These are phyloP conservation scores for Heteractis magnifica DNA, from an alignment of 92 coral and sea anemone species.

Conservation along the genomic window DNA sequence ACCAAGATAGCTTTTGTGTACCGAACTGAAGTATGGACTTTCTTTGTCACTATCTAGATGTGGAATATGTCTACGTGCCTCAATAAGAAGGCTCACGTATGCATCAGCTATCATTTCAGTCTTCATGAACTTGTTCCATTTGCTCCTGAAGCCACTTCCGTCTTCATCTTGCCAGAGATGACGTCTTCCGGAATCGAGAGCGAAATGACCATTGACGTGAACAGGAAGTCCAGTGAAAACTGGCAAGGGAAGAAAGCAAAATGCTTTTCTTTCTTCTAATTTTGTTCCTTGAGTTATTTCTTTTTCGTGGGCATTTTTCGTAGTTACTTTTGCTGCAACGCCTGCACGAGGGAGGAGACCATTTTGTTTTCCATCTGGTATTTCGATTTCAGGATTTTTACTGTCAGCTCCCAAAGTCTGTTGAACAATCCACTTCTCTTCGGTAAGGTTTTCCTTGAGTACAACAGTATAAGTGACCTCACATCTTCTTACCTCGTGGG, in stretches of 20 bases:
- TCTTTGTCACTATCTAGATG: not conserved
- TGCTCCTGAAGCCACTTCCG: conserved; percentile 49
- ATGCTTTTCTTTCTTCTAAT: conserved; percentile 37
- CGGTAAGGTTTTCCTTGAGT: conserved; percentile 36
- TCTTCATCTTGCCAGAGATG: conserved; percentile 73
- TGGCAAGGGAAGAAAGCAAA: conserved; percentile 86
- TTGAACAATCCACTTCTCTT: conserved; percentile 72
- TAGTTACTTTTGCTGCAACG: conserved; percentile 67
- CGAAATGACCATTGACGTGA: conserved; percentile 89
- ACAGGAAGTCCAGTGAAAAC: conserved; percentile 68
- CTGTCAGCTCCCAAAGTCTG: conserved; percentile 52
- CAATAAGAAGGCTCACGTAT: conserved; percentile 50
- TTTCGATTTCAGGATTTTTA: not conserved
- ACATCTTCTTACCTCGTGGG: conserved; percentile 46
- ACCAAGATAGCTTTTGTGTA: conserved; percentile 28
- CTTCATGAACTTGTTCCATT: conserved; percentile 78
- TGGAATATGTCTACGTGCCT: conserved; percentile 62
- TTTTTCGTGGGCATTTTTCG: not conserved
- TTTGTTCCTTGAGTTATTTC: not conserved
- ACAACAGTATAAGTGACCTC: conserved; percentile 58
- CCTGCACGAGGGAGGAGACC: conserved; percentile 94
- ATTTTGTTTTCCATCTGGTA: conserved; percentile 63
- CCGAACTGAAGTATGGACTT: conserved; percentile 28
- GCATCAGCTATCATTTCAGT: conserved; percentile 66
- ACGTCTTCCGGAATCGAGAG: conserved; percentile 82